Conservation (phyloP, 1,140 invertebrate species). For the Nebria ingens region DNA sequence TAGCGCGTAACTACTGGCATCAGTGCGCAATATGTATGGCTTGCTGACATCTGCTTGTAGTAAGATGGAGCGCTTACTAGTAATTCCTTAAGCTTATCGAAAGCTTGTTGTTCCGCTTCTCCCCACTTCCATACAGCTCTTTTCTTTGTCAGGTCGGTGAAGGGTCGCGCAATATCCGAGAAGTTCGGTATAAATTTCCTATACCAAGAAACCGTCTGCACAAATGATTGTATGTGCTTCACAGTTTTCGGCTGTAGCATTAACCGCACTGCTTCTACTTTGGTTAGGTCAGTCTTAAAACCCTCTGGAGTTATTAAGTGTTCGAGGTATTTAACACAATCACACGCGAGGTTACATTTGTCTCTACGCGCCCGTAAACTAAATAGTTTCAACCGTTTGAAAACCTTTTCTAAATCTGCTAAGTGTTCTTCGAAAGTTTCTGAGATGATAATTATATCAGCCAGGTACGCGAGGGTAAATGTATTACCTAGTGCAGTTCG, state of each 20-base stretch:
- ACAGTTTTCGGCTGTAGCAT: conserved; percentile 14
- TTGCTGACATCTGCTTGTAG: conserved; percentile 22
- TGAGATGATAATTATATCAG: conserved; percentile 24
- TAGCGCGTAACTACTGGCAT: conserved; percentile 27
- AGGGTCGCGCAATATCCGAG: not conserved
- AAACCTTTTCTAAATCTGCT: conserved; percentile 14
- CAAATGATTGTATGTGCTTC: conserved; percentile 23
- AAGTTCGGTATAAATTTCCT: conserved; percentile 6
- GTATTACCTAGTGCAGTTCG: not conserved
- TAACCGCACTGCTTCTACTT: conserved; percentile 16
- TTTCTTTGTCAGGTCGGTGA: conserved; percentile 15
- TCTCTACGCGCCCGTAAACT: not conserved
- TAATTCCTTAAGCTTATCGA: conserved; percentile 8
- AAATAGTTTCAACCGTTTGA: conserved; percentile 11
- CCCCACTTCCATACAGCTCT: conserved; percentile 7
- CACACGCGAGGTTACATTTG: conserved; percentile 27
- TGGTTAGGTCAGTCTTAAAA: conserved; percentile 16
- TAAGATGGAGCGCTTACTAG: conserved; percentile 15
- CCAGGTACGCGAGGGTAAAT: conserved; percentile 19
- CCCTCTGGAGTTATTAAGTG: conserved; percentile 19
- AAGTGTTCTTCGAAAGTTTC: conserved; percentile 22
- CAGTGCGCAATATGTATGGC: conserved; percentile 26
- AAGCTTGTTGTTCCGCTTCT: not conserved
- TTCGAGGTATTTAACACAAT: conserved; percentile 24
- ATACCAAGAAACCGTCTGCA: conserved; percentile 27